Conservation (phyloP, 2,888 invertebrate species). For the Dolomedes plantarius region DNA sequence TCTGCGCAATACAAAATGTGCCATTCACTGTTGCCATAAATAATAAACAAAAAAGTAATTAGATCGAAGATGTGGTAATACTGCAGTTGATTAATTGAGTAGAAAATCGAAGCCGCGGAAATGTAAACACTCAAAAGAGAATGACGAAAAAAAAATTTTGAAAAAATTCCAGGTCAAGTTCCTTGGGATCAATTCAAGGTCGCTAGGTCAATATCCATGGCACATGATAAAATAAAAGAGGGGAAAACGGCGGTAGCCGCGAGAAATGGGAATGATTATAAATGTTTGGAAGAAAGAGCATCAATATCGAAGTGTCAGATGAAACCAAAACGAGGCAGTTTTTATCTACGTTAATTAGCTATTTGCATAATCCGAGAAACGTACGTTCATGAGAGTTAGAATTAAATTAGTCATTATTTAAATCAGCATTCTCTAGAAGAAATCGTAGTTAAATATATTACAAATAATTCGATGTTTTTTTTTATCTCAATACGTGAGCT, state of each 20-base stretch:
- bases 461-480: too few relatives aligned
- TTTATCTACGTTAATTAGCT: too few relatives aligned
- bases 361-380: too few relatives aligned
- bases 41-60: not conserved
- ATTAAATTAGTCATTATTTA: too few relatives aligned
- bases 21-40: not conserved
- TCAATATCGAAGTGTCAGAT: too few relatives aligned
- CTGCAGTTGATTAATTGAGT: not conserved
- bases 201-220: conserved; percentile 43
- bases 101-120: not conserved
- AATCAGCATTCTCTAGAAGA: too few relatives aligned
- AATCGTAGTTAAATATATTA: too few relatives aligned
- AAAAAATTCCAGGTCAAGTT: conserved; percentile 42
- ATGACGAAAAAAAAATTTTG: not conserved
- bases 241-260: not conserved
- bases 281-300: not conserved
- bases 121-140: not conserved
- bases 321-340: too few relatives aligned
- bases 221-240: conserved; percentile 22
- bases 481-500: too few relatives aligned
- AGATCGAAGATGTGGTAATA: not conserved
- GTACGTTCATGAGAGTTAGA: too few relatives aligned
- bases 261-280: not conserved
- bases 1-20: not conserved
- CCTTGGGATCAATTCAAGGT: conserved; percentile 47